These are phyloP conservation scores for Bombus affinis DNA, from an alignment of 1,140 invertebrate genomes.

Conservation along the genomic window DNA sequence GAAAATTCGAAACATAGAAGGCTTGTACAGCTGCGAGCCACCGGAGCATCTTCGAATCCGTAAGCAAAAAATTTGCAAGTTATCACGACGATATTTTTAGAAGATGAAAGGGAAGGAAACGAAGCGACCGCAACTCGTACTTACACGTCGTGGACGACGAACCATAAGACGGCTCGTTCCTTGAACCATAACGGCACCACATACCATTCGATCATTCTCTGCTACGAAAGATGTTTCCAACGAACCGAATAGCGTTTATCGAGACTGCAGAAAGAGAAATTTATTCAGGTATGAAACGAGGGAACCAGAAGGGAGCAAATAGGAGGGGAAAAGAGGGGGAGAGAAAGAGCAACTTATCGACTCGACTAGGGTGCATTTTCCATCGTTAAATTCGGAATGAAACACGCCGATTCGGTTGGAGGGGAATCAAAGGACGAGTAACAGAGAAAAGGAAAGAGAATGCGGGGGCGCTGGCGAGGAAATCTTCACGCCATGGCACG, in stretches of 20 bases:
- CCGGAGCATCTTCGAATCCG: constrained; percentile 43
- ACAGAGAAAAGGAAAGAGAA: constrained; percentile 38
- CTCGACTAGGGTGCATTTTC: constrained; percentile 71
- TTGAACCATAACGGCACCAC: not conserved
- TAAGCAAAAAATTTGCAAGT: constrained; percentile 58
- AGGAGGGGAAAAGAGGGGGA: constrained; percentile 20
- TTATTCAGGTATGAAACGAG: not conserved
- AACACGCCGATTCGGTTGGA: constrained; percentile 44
- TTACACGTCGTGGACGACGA: not conserved
- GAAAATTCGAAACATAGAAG: not conserved
- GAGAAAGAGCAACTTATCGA: constrained; percentile 64
- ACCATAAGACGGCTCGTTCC: not conserved
- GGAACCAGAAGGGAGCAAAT: constrained; percentile 31
- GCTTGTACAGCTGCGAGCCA: not conserved
- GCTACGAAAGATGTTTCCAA: not conserved
- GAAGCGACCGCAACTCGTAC: not conserved
- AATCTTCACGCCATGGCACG: constrained; percentile 49
- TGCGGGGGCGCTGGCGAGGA: constrained; percentile 6
- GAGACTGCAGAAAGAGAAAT: not conserved
- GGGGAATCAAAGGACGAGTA: not conserved
- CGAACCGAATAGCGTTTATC: not conserved
- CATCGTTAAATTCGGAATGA: constrained; percentile 70
- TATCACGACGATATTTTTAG: constrained; percentile 63
- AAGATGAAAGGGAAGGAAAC: constrained; percentile 65
- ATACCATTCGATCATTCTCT: not conserved